Percentiles rank a stretch among this genome's conserved stretches.
Evolutionary conservation across 2,113 vertebrate species (phyloP).

Genomic region (Oreochromis niloticus): DNA sequence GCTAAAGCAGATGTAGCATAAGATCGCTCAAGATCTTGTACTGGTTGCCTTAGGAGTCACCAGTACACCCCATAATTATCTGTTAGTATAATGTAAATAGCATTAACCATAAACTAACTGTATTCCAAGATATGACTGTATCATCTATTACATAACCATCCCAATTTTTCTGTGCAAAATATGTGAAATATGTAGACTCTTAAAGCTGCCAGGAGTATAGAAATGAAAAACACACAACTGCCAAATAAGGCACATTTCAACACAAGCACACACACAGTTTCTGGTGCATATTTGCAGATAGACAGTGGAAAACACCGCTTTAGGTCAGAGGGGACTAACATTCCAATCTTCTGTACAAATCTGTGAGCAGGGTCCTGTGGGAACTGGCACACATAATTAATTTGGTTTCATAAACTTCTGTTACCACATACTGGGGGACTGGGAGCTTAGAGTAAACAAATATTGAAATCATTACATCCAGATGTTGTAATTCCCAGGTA

Average conservation of each 20-base stretch:
- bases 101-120: neutral
- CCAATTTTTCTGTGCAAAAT: neutral
- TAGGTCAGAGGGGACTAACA: conserved; percentile 27
- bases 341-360: conserved; percentile 50
- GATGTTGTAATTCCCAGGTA: conserved; percentile 34
- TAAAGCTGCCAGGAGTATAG: neutral
- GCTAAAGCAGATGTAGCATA: neutral
- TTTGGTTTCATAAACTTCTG: conserved; percentile 53
- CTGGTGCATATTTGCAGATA: neutral
- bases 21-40: neutral
- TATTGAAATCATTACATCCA: conserved; percentile 47
- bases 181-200: neutral
- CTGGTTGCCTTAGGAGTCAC: neutral
- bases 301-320: neutral
- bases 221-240: neutral
- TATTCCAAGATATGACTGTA: neutral
- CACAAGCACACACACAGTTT: neutral
- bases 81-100: neutral
- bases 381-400: conserved; percentile 59
- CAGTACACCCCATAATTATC: neutral
- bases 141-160: neutral
- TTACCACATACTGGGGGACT: conserved; percentile 11
- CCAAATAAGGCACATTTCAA: neutral
- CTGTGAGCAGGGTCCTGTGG: conserved; percentile 44
- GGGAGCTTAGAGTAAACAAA: conserved; percentile 46